These are phyloP conservation scores for Meta bourneti DNA, from an alignment of 2,888 invertebrate species.

Conservation along the genomic window DNA sequence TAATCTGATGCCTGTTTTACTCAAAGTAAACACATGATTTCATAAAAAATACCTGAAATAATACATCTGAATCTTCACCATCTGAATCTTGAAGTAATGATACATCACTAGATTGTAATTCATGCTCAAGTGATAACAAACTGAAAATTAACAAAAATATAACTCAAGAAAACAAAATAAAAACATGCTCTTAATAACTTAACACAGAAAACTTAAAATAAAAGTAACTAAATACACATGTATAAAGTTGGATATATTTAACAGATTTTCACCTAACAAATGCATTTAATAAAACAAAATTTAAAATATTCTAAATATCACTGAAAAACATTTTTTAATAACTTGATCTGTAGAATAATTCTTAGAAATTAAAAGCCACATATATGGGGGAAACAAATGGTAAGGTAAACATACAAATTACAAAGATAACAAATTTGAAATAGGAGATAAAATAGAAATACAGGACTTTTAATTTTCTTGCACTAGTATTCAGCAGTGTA, in stretches of 20 bases:
- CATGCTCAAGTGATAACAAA: conserved; percentile 62
- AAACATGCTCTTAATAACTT: not conserved
- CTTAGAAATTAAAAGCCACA: too few relatives aligned
- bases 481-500: too few relatives aligned
- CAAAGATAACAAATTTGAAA: too few relatives aligned
- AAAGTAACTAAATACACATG: not conserved
- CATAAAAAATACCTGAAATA: conserved; percentile 60
- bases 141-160: conserved; percentile 61
- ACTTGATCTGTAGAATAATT: too few relatives aligned
- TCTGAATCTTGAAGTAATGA: conserved; percentile 68
- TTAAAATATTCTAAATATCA: too few relatives aligned
- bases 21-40: too few relatives aligned
- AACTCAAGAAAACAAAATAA: not conserved
- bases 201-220: not conserved
- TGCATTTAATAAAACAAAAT: not conserved
- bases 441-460: too few relatives aligned
- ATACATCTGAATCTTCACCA: conserved; percentile 62
- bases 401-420: too few relatives aligned
- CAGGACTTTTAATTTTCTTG: too few relatives aligned
- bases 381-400: too few relatives aligned
- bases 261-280: not conserved
- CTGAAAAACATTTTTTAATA: too few relatives aligned
- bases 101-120: conserved; percentile 69
- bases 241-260: not conserved
- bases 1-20: too few relatives aligned